Evolutionary conservation across 2,888 invertebrate species (phyloP).

Genomic region (Busseola fusca): DNA sequence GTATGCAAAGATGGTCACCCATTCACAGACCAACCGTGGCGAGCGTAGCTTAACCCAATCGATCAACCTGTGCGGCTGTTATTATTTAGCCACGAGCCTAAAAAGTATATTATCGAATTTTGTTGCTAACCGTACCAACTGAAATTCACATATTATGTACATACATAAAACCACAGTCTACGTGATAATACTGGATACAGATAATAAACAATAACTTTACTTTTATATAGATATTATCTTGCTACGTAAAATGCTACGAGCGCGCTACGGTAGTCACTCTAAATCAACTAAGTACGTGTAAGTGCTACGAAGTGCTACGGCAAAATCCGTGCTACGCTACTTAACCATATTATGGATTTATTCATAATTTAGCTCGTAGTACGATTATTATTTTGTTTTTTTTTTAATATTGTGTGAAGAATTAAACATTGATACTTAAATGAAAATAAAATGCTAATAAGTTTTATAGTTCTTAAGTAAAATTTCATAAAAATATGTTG

Average conservation of each 20-base stretch:
- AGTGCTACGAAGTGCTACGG: conserved; percentile 54
- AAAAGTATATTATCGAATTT: too few relatives aligned
- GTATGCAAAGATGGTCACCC: too few relatives aligned
- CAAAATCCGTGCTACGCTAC: conserved; percentile 16
- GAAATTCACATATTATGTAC: background rate
- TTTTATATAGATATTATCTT: conserved; percentile 34
- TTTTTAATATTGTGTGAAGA: background rate
- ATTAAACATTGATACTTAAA: too few relatives aligned
- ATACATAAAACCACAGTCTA: conserved; percentile 13
- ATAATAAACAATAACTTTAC: conserved; percentile 36
- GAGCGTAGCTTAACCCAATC: too few relatives aligned
- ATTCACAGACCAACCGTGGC: too few relatives aligned
- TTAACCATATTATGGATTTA: conserved; percentile 26
- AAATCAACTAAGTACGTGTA: conserved; percentile 55
- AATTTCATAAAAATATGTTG: too few relatives aligned
- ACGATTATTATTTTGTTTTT: background rate
- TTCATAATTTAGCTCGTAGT: conserved; percentile 3
- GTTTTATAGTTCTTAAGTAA: too few relatives aligned
- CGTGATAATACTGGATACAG: conserved; percentile 27
- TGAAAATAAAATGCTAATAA: too few relatives aligned
- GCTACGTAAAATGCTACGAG: conserved; percentile 59
- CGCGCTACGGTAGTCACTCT: conserved; percentile 57
- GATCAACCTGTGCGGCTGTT: too few relatives aligned
- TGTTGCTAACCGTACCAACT: background rate
- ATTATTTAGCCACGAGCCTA: too few relatives aligned